These are phyloP conservation scores for Drosophila ogumai DNA, from an alignment of 1,140 invertebrate genomes.

Conservation along the genomic window DNA sequence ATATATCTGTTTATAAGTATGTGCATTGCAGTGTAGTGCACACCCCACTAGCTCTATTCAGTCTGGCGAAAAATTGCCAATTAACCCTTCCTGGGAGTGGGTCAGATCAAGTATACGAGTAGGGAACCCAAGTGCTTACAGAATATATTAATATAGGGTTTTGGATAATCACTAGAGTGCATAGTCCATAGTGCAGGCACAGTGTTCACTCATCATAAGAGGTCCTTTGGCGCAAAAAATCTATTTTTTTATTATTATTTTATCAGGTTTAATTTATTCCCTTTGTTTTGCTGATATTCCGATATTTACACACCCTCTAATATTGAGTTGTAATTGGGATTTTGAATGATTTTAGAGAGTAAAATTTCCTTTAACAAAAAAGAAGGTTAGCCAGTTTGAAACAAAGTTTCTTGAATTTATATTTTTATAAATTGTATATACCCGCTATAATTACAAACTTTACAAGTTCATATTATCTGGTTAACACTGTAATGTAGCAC, in stretches of 20 bases:
- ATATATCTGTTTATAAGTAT: background rate
- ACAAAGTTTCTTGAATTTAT: background rate
- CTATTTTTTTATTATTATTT: background rate
- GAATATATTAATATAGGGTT: conserved; percentile 15
- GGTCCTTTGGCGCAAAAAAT: background rate
- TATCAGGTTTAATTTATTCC: no score
- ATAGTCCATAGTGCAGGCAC: background rate
- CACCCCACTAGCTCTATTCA: background rate
- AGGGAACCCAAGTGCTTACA: conserved; percentile 10
- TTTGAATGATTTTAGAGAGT: background rate
- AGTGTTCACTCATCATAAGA: background rate
- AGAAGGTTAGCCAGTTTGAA: background rate
- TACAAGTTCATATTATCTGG: conserved; percentile 1
- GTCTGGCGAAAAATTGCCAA: conserved; percentile 46
- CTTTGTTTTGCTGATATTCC: background rate
- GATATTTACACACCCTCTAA: no score
- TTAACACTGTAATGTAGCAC: conserved; percentile 13
- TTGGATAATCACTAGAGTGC: conserved; percentile 31
- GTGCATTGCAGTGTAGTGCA: conserved; percentile 28
- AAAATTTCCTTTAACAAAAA: no score
- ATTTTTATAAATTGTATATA: no score
- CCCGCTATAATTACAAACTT: background rate
- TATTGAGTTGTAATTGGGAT: background rate
- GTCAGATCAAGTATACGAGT: conserved; percentile 35
- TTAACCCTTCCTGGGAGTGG: conserved; percentile 42